Evolutionary conservation across 2,113 vertebrate genomes (phyloP), one percentile per base, ranked within the genome.

Genomic region (Chamaea fasciata): DNA sequence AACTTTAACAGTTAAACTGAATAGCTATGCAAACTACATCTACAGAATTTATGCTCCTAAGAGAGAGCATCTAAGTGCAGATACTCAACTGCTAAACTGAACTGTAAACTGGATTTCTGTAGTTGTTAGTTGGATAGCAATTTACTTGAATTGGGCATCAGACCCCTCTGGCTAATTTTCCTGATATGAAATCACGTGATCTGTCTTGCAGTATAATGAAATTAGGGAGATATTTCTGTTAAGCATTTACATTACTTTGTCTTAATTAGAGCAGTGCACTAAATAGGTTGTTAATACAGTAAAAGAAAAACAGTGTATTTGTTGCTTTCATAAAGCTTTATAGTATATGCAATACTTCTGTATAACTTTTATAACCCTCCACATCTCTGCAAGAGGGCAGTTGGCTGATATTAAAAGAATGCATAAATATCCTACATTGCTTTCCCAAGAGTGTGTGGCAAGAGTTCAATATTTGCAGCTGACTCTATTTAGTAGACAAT

Each of bases 401-500:
- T 93, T 88, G 76, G 71, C 49, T 92, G 64, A 44, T 30, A 18
- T 55, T 96, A 92, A 93, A 91, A 83, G 67, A 88, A 86, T 15
- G 62, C 22, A 78, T 90, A 93, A 68, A 74, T 94, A 93, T 92
- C 78, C 50, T 87, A 19, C 71, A 30, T 47, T 62, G 12, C 47
- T 94, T 96, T 37, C 78, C 50, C 56, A 59, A 47, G 88, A 93
- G 83, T 83, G 47, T 7, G 47, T 90, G 82, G 60, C 71, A 88
- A 88, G 75, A 75, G 79, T 86, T 96, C 92, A 94, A 87, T 88
- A 93, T 93, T 95, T 94, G 83, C 85, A 91, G 83, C 79, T 95
- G 91, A 92, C 89, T 96, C 70, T 88, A 88, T 96, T 93, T 93
- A 95, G 82, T 56, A 92, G 90, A 90, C 79, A 86, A 83, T 92